Evolutionary conservation across 1,140 invertebrate genomes (phyloP).

Genomic region (Tetragnatha versicolor): DNA sequence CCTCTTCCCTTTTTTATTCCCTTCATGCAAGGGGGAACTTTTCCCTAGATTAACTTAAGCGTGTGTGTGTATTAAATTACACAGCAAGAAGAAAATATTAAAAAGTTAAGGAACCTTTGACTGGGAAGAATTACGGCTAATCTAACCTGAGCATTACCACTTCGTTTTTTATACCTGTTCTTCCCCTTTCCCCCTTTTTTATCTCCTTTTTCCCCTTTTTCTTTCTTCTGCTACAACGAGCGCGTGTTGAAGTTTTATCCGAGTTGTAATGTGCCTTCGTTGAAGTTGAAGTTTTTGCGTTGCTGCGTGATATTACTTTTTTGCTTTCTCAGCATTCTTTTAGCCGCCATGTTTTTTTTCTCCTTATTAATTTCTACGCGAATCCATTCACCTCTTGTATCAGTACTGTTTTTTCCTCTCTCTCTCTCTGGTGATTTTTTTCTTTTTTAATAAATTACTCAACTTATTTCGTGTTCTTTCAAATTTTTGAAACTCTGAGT

Average conservation of each 20-base stretch:
- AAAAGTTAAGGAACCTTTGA: conserved; percentile 37
- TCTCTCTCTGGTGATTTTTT: too few species aligned
- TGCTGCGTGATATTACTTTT: neutral
- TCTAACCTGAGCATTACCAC: conserved; percentile 25
- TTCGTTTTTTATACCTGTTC: conserved; percentile 16
- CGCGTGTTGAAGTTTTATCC: neutral
- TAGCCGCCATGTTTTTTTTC: neutral
- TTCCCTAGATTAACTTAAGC: conserved; percentile 42
- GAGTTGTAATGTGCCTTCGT: neutral
- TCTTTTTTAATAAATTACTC: too few species aligned
- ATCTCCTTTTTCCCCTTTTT: neutral
- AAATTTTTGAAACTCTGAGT: too few species aligned
- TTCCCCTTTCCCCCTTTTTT: neutral
- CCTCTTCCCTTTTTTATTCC: neutral
- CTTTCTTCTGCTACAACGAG: conserved; percentile 2
- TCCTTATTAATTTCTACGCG: neutral
- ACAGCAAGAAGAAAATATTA: conserved; percentile 44
- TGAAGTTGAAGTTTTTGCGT: neutral
- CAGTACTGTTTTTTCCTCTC: too few species aligned
- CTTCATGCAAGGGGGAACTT: neutral
- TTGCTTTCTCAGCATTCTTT: neutral
- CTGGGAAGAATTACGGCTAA: conserved; percentile 28
- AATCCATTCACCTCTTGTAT: too few species aligned
- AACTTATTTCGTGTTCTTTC: too few species aligned
- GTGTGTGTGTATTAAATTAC: conserved; percentile 48